Percentiles rank a stretch among this genome's conserved stretches.
Evolutionary conservation across 2,888 invertebrate genomes (phyloP).

Genomic region (Tanaodytes sp.): DNA sequence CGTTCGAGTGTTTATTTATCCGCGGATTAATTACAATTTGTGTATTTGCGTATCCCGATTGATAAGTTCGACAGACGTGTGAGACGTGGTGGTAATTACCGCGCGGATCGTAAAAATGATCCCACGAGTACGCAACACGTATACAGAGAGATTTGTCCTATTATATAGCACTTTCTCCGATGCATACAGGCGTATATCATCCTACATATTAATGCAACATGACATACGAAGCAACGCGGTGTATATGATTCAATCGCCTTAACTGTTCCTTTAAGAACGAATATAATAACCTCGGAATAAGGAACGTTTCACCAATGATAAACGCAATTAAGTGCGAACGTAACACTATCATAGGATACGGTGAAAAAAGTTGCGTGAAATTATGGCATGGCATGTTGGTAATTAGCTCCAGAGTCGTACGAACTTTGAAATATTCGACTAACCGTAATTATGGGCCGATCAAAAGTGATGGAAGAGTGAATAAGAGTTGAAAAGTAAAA

Average conservation of each 20-base stretch:
- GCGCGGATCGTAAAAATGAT: too few species aligned
- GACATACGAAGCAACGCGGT: conserved; percentile 40
- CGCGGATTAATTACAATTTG: too few species aligned
- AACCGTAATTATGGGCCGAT: too few species aligned
- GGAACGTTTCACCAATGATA: conserved; percentile 36
- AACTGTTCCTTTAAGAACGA: conserved; percentile 26
- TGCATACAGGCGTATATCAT: conserved; percentile 42
- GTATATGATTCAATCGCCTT: conserved; percentile 38
- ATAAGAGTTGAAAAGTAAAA: too few species aligned
- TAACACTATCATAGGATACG: too few species aligned
- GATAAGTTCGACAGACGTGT: conserved; percentile 31
- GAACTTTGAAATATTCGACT: too few species aligned
- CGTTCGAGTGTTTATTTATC: too few species aligned
- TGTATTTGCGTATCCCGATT: conserved; percentile 17
- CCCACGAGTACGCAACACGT: too few species aligned
- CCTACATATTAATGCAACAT: conserved; percentile 43
- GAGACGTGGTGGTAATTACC: conserved; percentile 34
- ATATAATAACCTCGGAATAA: conserved; percentile 36
- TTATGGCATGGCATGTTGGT: conserved; percentile 17
- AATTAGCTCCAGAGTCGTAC: conserved; percentile 16
- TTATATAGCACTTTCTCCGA: conserved; percentile 49
- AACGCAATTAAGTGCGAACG: conserved; percentile 34
- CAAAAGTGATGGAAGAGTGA: too few species aligned
- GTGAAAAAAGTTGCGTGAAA: conserved; percentile 24
- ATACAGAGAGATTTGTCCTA: conserved; percentile 46